A percentile compares a stretch with the other conserved stretches of the same genome.
These are phyloP conservation scores for Epizoanthus ramosus DNA, from an alignment of 92 coral and sea anemone species.

Conservation along the genomic window DNA sequence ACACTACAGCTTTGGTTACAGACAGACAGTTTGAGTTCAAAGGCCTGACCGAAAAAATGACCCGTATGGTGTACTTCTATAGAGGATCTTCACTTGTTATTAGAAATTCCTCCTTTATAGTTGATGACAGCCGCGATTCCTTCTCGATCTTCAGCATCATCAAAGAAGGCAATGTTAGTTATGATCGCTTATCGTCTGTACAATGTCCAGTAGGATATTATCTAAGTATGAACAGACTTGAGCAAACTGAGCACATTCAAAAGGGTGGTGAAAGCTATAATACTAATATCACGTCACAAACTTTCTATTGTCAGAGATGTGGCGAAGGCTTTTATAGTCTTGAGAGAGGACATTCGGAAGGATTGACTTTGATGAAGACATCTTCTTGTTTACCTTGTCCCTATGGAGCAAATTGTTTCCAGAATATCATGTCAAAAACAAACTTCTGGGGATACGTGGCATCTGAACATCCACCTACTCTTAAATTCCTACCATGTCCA, in stretches of 20 bases:
- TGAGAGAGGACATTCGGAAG: constrained; percentile 50
- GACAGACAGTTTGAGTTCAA: too few relatives aligned
- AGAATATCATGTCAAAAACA: constrained; percentile 54
- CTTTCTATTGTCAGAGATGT: constrained; percentile 46
- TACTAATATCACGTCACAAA: constrained; percentile 2
- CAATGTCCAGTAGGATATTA: constrained; percentile 44
- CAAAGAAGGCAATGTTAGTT: constrained; percentile 17
- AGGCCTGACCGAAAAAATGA: too few relatives aligned
- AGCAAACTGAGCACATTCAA: constrained; percentile 6
- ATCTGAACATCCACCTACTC: background rate
- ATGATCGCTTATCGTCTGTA: constrained; percentile 38
- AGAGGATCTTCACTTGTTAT: constrained; percentile 12
- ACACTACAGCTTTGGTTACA: constrained; percentile 24
- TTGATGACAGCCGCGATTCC: background rate
- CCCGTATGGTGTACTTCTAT: too few relatives aligned
- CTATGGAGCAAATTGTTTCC: constrained; percentile 40
- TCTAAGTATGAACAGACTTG: constrained; percentile 5
- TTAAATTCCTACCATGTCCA: constrained; percentile 51
- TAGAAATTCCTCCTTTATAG: constrained; percentile 35
- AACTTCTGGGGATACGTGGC: constrained; percentile 51
- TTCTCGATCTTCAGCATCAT: constrained; percentile 18
- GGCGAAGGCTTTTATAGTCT: constrained; percentile 48
- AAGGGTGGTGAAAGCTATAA: background rate
- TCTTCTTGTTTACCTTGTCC: constrained; percentile 50
- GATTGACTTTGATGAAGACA: constrained; percentile 16